phyloP scores from a whole-genome alignment of 2,888 invertebrate genomes.

The Yponomeuta plumbellus region DNA sequence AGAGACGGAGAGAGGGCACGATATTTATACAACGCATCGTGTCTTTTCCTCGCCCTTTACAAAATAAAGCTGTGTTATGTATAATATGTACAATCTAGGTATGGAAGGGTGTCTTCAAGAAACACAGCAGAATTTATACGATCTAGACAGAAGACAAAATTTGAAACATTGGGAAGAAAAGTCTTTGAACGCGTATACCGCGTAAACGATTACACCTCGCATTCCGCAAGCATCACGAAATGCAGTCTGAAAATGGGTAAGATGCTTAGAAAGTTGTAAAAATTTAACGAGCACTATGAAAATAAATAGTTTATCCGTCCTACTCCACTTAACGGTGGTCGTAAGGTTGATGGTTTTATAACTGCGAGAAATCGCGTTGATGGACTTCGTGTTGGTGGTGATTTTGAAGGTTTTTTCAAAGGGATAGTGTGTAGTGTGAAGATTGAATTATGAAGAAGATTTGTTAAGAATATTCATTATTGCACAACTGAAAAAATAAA shows the following conservation, averaged over 20 bases:
- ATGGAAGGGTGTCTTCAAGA: too few species aligned
- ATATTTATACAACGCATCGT: too few species aligned
- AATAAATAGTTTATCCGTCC: constrained; percentile 65
- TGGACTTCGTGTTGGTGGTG: neutral
- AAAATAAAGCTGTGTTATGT: too few species aligned
- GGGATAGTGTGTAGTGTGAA: too few species aligned
- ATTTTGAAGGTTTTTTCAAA: neutral
- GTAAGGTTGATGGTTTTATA: neutral
- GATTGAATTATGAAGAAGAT: too few species aligned
- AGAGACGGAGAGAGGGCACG: too few species aligned
- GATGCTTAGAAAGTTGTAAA: constrained; percentile 69
- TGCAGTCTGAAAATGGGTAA: constrained; percentile 44
- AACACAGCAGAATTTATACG: too few species aligned
- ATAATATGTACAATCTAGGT: too few species aligned
- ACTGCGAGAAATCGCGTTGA: neutral
- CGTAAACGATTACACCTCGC: neutral
- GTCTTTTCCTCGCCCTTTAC: too few species aligned
- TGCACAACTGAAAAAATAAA: too few species aligned
- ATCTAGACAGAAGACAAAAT: too few species aligned
- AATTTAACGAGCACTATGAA: constrained; percentile 58
- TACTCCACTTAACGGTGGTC: constrained; percentile 41
- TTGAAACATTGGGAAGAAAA: neutral
- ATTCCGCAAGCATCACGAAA: constrained; percentile 25
- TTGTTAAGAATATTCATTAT: too few species aligned
- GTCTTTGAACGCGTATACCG: neutral